Base-by-base conservation (phyloP, 2,113 vertebrate species). In the Polypterus bichir region DNA sequence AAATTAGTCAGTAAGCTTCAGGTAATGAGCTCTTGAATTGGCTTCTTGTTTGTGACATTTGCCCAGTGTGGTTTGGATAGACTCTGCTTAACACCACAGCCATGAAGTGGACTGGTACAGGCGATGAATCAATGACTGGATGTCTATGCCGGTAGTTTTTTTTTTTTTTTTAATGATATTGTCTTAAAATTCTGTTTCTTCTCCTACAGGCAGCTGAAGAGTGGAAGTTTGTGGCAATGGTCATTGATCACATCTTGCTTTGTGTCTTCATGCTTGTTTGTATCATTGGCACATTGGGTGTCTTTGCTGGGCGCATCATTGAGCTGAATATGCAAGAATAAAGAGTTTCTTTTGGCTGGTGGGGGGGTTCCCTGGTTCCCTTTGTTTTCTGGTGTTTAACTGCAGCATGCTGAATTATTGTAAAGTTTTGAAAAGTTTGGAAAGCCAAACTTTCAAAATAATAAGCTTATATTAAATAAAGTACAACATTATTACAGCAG, bases 191-290 rank as follows among this genome's bases (percentile, higher is more conserved):
- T 66, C 45, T 71, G 69, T 71, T 9, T 64, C 66, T 79, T 71
- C 64, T 70, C 66, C 52, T 8, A 45, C 70, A 98, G 96, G 95
- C 93, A 3, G 83, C 92, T 0, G 96, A 97, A 77, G 96, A 99
- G 74, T 99, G 96, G 96, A 99, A 98, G 77, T 99, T 94, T 1
- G 96, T 99, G 1, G 95, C 96, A 0, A 99, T 99, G 96, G 96
- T 99, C 52, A 67, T 97, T 74, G 96, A 99, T 73, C 95, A 98
- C 78, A 89, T 99, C 73, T 87, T 99, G 69, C 89, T 99, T 4
- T 94, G 88, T 4, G 85, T 97, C 72, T 99, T 99, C 81, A 97
- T 98, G 94, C 74, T 88, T 0, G 91, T 98, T 66, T 98, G 95
- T 56, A 84, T 98, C 76, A 88, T 94, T n/a, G 96, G 96, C 65